Conservation (phyloP, 30 jellyfish, hydroid and myxozoan genomes). For the Aurelia aurita region DNA sequence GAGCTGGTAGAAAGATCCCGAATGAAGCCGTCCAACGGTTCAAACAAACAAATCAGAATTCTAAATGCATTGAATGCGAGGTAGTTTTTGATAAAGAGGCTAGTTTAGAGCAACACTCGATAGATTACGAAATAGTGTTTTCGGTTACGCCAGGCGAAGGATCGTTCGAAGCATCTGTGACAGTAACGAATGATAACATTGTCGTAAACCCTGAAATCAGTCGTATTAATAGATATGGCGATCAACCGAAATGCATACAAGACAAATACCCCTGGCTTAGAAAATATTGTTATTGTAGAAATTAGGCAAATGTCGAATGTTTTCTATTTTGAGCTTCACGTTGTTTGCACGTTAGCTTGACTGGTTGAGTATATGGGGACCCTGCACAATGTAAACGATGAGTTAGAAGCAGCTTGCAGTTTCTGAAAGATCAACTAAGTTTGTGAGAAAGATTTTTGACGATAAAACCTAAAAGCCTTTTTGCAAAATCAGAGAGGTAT, state of each 20-base stretch:
- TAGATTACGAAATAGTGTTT: constrained; percentile 55
- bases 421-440: no score
- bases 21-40: constrained; percentile 44
- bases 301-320: no score
- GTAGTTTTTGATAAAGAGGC: constrained; percentile 11
- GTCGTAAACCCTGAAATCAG: constrained; percentile 60
- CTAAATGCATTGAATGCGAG: constrained; percentile 60
- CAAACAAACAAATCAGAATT: constrained; percentile 34
- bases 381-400: no score
- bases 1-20: constrained; percentile 62
- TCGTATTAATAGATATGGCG: constrained; percentile 72
- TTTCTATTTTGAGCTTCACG: no score
- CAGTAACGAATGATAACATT: constrained; percentile 7
- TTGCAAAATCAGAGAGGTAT: no score
- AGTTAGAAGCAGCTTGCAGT: no score
- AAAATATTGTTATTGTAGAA: constrained; percentile 67
- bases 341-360: no score
- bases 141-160: constrained; percentile 62
- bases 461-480: no score
- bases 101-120: background rate
- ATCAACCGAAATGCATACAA: constrained; percentile 76
- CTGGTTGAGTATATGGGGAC: no score
- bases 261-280: constrained; percentile 66
- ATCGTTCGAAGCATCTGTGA: constrained; percentile 58
- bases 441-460: no score